Base-by-base conservation (phyloP, 2,797 vertebrate genomes). In the Leuciscus waleckii region DNA sequence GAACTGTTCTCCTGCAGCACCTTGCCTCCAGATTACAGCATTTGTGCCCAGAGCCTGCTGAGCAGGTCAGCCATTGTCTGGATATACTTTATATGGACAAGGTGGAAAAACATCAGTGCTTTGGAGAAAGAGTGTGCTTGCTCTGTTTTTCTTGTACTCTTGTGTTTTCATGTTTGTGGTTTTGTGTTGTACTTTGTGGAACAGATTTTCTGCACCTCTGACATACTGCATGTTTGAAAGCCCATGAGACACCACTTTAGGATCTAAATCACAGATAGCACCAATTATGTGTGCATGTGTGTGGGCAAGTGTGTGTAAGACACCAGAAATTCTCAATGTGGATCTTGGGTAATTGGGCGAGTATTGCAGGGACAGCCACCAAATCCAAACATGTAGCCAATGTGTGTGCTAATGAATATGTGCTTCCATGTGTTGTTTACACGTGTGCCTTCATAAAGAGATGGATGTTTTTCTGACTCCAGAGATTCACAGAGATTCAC, bases 161-260 rank as follows among this genome's bases (percentile, higher is more conserved):
- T 32, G 17, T 51, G 11, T 6, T 80, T 68, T 80, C 26, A n/a
- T 37, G 6, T 68, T 51, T 7, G 1, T 54, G 43, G 29, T n/a
- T 68, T 6, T 54, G 23, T 81, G 46, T 17, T 51, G 32, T 69
- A 65, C 63, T 2, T 26, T 19, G 37, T n/a, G 8, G 63, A 54
- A 54, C 14, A 54, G 49, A 35, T 54, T 54, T 37, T 73, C 58
- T 43, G 65, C 90, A 91, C 92, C 92, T 92, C 46, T 81, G 90
- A 92, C 92, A 80, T 85, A 87, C 74, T 75, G 85, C 17, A 65
- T 91, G 88, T 88, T 89, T 89, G 92, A 73, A 92, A 92, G 90
- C 92, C 92, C 91, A 87, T 84, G 90, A 92, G 91, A 93, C 92
- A 92, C 93, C 90, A 90, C 91, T 90, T 65, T 85, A 82, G 89